Conservation (phyloP, 2,888 invertebrate genomes). For the Diloba caeruleocephala region DNA sequence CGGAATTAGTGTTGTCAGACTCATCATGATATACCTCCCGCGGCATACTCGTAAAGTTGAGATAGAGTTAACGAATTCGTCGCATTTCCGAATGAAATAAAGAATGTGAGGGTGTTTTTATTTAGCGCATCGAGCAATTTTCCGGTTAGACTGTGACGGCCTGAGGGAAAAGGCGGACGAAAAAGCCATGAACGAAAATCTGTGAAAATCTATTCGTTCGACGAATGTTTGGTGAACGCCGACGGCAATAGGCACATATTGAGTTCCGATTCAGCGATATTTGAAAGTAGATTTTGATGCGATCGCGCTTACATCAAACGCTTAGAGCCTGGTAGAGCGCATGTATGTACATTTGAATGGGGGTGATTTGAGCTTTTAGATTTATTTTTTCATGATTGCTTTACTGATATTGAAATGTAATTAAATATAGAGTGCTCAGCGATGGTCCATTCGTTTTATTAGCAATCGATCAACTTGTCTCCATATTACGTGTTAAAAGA, state of each 20-base stretch:
- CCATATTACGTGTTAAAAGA: too few species aligned
- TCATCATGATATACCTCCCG: conserved; percentile 11
- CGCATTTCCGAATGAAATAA: conserved; percentile 42
- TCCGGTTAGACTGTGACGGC: conserved; percentile 33
- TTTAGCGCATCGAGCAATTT: conserved; percentile 51
- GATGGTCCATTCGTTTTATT: too few species aligned
- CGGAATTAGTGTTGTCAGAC: conserved; percentile 30
- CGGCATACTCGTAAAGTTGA: conserved; percentile 18
- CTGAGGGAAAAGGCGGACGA: conserved; percentile 11
- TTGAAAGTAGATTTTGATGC: conserved; percentile 36
- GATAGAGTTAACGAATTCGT: conserved; percentile 36
- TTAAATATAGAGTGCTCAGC: neutral
- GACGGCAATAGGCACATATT: conserved; percentile 35
- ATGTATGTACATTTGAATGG: conserved; percentile 12
- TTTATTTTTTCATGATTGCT: conserved; percentile 3
- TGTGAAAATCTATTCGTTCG: conserved; percentile 23
- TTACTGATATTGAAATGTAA: conserved; percentile 7
- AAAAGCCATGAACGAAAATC: conserved; percentile 19
- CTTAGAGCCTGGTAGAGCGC: too few species aligned
- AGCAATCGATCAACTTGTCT: too few species aligned
- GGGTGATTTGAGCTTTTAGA: conserved; percentile 8
- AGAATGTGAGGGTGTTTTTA: conserved; percentile 45
- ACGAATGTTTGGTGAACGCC: conserved; percentile 29
- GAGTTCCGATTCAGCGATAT: conserved; percentile 30
- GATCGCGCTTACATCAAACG: conserved; percentile 37